Evolutionary conservation across 2,888 invertebrate genomes (phyloP).

Genomic region (Drosophila planitibia): DNA sequence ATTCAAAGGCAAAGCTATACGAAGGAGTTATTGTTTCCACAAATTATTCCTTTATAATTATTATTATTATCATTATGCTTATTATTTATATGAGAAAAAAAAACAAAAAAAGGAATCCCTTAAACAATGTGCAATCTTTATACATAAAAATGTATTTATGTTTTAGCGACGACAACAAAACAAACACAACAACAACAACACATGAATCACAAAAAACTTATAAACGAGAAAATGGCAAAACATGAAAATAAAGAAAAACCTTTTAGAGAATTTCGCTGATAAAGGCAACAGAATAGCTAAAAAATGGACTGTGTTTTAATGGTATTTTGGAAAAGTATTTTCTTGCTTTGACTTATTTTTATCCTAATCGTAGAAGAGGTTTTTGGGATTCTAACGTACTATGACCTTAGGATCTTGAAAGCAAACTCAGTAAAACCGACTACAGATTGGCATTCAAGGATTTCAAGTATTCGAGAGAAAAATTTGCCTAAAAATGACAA

Average conservation of each 20-base stretch:
- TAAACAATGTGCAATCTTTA: constrained; percentile 73
- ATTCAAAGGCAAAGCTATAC: constrained; percentile 54
- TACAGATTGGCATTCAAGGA: too few relatives aligned
- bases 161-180: constrained; percentile 44
- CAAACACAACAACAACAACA: constrained; percentile 42
- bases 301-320: constrained; percentile 16
- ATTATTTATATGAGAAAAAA: constrained; percentile 65
- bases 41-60: constrained; percentile 61
- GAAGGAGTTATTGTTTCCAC: constrained; percentile 50
- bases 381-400: too few relatives aligned
- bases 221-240: constrained; percentile 60
- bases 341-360: not conserved
- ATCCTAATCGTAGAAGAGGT: not conserved
- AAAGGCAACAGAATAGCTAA: constrained; percentile 77
- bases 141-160: constrained; percentile 56
- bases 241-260: constrained; percentile 74
- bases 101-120: constrained; percentile 53
- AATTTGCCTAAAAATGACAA: too few relatives aligned
- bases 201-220: constrained; percentile 65
- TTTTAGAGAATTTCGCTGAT: constrained; percentile 81
- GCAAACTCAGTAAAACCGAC: too few relatives aligned
- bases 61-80: constrained; percentile 52
- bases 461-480: too few relatives aligned
- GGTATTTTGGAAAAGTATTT: not conserved
- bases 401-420: not conserved